Base-by-base conservation (phyloP, 2,888 invertebrate genomes). In the Epirrita christyi region DNA sequence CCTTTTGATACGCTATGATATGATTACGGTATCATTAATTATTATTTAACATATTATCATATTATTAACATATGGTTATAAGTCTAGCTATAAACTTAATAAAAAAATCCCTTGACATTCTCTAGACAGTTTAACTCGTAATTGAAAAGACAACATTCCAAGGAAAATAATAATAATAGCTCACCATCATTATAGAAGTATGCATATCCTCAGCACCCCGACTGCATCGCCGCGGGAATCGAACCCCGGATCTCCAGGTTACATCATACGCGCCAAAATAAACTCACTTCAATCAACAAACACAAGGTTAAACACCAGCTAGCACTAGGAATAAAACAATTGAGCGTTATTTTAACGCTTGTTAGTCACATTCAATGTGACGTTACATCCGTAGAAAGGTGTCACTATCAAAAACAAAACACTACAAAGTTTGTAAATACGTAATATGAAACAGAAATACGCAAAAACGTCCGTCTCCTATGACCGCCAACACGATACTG, bases 171-270 rank as follows among this genome's bases (percentile, higher is more conserved):
- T 10, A 29, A 8, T 43, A 48, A 41, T 49, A 44, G 78, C 90
- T 86, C 66, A 91, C 91, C 91, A 92, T 91, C 85, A 90, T 91
- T 76, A 92, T 86, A 76, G 91, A 91, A 79, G 90, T 88, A 71
- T 91, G 90, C 91, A 91, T 91, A 51, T 67, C 76, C 56, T 82
- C 81, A 83, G 67, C 75, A 74, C 70, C 72, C 68, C 64, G 67
- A 71, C 74, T 66, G 77, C 88, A 82, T 80, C 41, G 71, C 67
- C 21, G 67, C 82, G 84, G 88, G 88, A 84, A 61, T 81, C 83
- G 75, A 86, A 86, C 85, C 86, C 83, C 72, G 78, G 75, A 78
- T 82, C 75, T 70, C 73, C 72, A 66, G 72, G 74, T 88, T 88
- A 90, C 89, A 90, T 91, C 89, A 90, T 83, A 83, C 80, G 76